Evolutionary conservation across 1,140 invertebrate genomes (phyloP).

Genomic region (Pissodes strobi): DNA sequence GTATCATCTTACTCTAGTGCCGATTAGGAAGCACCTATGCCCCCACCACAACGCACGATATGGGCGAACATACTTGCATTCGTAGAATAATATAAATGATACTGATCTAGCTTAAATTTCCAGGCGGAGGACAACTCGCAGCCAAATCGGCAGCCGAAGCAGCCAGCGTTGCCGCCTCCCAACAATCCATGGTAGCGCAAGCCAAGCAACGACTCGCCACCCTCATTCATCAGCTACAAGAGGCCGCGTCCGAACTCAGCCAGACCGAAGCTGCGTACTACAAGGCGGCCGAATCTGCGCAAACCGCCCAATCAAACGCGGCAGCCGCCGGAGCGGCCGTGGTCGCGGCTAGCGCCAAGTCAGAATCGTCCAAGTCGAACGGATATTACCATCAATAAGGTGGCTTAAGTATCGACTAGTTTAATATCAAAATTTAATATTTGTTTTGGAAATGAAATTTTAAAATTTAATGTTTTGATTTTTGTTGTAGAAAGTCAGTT

Average conservation of each 20-base stretch:
- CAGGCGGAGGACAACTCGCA: constrained; percentile 34
- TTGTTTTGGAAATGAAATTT: no score
- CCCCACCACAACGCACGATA: not conserved
- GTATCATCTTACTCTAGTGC: no score
- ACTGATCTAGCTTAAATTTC: no score
- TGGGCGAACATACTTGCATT: not conserved
- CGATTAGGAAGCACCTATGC: no score
- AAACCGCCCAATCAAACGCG: constrained; percentile 45
- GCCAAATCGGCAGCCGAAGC: constrained; percentile 39
- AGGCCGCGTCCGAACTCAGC: constrained; percentile 33
- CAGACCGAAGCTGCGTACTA: constrained; percentile 39
- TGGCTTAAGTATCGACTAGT: no score
- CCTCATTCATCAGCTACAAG: constrained; percentile 33
- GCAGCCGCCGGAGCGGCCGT: constrained; percentile 43
- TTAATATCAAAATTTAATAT: no score
- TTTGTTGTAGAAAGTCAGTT: no score
- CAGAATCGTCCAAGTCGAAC: not conserved
- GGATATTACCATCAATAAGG: constrained; percentile 4
- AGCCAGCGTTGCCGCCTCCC: constrained; percentile 38
- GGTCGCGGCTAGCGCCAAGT: constrained; percentile 37
- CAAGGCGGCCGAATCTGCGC: constrained; percentile 40
- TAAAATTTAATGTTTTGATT: no score
- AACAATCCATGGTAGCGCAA: constrained; percentile 41
- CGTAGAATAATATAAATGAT: not conserved
- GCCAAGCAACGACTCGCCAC: constrained; percentile 38